Conservation (phyloP, 2,797 vertebrate species). For the Sebastes goodei region DNA sequence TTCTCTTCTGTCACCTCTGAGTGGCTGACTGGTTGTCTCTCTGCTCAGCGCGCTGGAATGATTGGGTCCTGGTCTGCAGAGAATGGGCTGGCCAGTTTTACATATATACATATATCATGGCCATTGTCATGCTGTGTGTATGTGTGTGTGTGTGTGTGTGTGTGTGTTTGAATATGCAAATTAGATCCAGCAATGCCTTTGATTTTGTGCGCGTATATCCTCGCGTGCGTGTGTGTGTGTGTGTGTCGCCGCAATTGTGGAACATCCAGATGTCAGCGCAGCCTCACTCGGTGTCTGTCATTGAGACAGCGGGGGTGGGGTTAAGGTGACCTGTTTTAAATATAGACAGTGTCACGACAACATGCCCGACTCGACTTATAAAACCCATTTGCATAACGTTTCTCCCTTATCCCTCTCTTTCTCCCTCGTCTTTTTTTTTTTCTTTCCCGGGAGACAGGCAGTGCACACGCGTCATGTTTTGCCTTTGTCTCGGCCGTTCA, state of each 20-base stretch:
- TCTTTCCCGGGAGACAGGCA: conserved; percentile 49
- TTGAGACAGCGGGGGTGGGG: conserved; percentile 79
- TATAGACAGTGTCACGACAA: conserved; percentile 87
- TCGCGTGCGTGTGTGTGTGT: background rate
- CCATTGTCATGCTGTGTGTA: conserved; percentile 58
- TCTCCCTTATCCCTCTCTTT: conserved; percentile 52
- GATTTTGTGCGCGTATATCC: conserved; percentile 53
- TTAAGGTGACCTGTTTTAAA: conserved; percentile 88
- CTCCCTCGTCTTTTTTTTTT: background rate
- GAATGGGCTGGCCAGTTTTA: conserved; percentile 71
- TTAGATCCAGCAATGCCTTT: conserved; percentile 49
- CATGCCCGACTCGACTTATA: conserved; percentile 81
- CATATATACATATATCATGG: conserved; percentile 82
- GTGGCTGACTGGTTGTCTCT: conserved; percentile 70
- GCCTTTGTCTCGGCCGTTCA: conserved; percentile 66
- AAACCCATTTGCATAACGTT: conserved; percentile 81
- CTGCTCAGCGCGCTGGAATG: conserved; percentile 70
- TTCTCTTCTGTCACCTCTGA: conserved; percentile 74
- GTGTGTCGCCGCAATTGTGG: conserved; percentile 36
- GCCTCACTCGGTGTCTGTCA: conserved; percentile 81
- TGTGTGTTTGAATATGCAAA: conserved; percentile 71
- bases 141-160: conserved; percentile 42
- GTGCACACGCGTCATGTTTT: conserved; percentile 54
- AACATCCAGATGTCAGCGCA: conserved; percentile 82
- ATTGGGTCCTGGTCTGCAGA: conserved; percentile 78